These are phyloP conservation scores for Conus canariensis DNA, from an alignment of 2,888 invertebrate species.

Conservation along the genomic window DNA sequence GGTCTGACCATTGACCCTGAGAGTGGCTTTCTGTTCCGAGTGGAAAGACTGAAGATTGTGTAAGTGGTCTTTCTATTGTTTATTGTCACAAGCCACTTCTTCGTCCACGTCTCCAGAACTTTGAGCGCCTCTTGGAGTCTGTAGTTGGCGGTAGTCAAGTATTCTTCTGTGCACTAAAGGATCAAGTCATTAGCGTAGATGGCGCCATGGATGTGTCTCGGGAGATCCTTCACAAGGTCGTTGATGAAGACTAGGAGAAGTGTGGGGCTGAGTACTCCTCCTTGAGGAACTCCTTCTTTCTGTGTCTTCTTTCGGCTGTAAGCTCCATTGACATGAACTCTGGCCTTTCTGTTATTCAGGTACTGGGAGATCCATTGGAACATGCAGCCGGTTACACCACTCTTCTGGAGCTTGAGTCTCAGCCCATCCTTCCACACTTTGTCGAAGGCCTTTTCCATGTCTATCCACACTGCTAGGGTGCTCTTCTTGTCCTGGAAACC, in stretches of 20 bases:
- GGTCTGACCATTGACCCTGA: background rate
- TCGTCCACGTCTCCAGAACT: background rate
- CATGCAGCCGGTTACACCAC: slow-evolving; percentile 6
- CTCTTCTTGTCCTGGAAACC: background rate
- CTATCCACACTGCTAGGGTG: background rate
- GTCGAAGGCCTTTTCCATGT: slow-evolving; percentile 8
- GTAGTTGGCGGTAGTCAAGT: background rate
- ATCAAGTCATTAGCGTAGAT: slow-evolving; percentile 28
- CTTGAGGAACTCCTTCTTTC: slow-evolving; percentile 39
- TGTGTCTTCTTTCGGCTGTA: slow-evolving; percentile 23
- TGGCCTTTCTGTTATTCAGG: slow-evolving; percentile 32
- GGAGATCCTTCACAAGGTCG: slow-evolving; percentile 10
- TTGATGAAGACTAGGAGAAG: slow-evolving; percentile 41
- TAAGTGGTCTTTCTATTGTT: slow-evolving; percentile 4
- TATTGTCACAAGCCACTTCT: slow-evolving; percentile 23
- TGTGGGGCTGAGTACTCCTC: slow-evolving; percentile 33
- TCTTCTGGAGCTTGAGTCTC: background rate
- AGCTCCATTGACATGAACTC: slow-evolving; percentile 7
- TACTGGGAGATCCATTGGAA: slow-evolving; percentile 16
- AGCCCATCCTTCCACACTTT: slow-evolving; percentile 22
- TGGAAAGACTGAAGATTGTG: slow-evolving; percentile 20
- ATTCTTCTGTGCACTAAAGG: slow-evolving; percentile 16
- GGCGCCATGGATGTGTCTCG: background rate
- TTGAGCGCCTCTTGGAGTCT: slow-evolving; percentile 1
- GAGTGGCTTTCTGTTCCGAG: background rate